phyloP scores from a whole-genome alignment of 2,888 invertebrate genomes.

The Leptopterna dolabrata region DNA sequence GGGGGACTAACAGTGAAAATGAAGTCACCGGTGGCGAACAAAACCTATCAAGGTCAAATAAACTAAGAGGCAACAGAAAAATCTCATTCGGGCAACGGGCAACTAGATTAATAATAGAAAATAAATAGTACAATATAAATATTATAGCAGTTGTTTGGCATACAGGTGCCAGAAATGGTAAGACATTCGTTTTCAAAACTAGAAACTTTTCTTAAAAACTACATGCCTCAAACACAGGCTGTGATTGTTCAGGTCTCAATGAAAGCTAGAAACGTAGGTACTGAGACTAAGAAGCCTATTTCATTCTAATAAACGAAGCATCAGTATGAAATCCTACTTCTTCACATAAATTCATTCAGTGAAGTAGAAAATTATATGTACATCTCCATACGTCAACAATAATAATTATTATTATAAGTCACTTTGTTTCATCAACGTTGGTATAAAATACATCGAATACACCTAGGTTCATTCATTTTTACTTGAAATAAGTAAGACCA shows the following conservation, averaged over 20 bases:
- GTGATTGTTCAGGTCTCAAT: constrained; percentile 6
- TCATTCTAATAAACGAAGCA: background rate
- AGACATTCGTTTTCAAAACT: background rate
- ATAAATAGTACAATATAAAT: background rate
- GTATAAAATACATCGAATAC: background rate
- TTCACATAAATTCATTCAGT: background rate
- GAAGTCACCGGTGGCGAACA: background rate
- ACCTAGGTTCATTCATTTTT: background rate
- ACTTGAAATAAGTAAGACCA: background rate
- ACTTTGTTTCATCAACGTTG: background rate
- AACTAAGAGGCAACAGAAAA: background rate
- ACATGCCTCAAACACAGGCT: background rate
- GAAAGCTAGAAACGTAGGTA: background rate
- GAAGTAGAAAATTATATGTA: constrained; percentile 15
- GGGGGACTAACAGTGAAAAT: background rate
- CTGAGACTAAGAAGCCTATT: constrained; percentile 25
- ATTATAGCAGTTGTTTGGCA: background rate
- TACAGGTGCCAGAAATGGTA: background rate
- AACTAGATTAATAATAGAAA: background rate
- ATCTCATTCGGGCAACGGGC: background rate
- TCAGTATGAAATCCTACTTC: constrained; percentile 6
- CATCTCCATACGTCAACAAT: background rate
- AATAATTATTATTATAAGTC: too few species aligned
- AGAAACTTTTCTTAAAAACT: background rate
- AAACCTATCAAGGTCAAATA: background rate